Conservation (phyloP, 2,113 vertebrate species). For the Rhea pennata region DNA sequence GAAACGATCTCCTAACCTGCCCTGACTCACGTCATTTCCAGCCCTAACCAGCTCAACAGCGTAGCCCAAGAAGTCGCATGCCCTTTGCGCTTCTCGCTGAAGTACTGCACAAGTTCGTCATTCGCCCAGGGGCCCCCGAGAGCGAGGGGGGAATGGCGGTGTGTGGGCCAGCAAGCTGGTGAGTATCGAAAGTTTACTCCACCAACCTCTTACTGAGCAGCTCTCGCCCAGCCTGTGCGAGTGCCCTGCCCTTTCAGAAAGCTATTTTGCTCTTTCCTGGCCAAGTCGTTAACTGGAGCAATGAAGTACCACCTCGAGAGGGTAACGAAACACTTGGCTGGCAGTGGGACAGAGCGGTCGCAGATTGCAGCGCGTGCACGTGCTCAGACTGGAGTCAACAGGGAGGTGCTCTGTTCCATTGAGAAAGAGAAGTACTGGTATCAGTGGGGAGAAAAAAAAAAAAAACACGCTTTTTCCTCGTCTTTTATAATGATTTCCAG, state of each 20-base stretch:
- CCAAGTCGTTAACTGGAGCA: conserved; percentile 17
- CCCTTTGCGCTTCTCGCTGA: background rate
- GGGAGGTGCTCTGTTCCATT: background rate
- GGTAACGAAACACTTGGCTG: background rate
- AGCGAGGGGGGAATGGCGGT: background rate
- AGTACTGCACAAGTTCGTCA: background rate
- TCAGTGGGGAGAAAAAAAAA: background rate
- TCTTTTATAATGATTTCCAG: conserved; percentile 32
- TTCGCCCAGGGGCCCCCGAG: background rate
- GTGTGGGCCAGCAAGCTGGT: background rate
- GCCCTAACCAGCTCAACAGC: background rate
- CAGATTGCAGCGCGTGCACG: background rate
- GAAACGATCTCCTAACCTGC: background rate
- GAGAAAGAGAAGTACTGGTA: background rate
- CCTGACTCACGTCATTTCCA: background rate
- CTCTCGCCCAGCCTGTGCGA: background rate
- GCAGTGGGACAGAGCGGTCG: background rate
- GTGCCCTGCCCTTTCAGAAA: background rate
- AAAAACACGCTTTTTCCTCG: background rate
- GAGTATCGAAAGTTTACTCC: background rate
- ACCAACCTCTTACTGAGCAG: background rate
- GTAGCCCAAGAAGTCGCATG: background rate
- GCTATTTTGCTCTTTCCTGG: background rate
- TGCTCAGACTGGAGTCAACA: background rate
- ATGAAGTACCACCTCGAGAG: background rate